Conservation (phyloP, 2,888 invertebrate genomes). For the Ormyrus nitidulus region DNA sequence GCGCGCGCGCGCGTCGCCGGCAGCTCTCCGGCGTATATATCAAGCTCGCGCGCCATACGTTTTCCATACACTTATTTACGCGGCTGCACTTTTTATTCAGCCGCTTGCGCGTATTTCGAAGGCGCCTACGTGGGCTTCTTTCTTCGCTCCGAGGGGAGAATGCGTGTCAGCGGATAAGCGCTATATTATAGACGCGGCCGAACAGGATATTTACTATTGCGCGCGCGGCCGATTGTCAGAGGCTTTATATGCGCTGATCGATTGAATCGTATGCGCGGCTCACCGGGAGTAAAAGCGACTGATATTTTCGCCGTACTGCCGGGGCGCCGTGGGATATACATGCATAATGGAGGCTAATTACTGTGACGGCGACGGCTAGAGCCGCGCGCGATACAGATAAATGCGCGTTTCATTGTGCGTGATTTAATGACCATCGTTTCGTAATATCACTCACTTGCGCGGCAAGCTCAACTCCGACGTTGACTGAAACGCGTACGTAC, state of each 20-base stretch:
- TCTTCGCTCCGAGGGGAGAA: background rate
- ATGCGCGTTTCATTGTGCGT: constrained; percentile 15
- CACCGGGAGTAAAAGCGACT: too few species aligned
- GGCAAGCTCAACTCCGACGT: background rate
- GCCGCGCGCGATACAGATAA: background rate
- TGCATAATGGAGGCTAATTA: constrained; percentile 38
- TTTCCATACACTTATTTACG: constrained; percentile 33
- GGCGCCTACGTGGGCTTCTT: constrained; percentile 19
- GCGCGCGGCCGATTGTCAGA: background rate
- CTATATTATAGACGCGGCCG: background rate
- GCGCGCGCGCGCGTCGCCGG: background rate
- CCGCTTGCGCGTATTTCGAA: constrained; percentile 5
- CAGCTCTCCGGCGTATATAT: too few species aligned
- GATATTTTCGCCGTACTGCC: constrained; percentile 28
- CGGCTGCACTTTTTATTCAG: constrained; percentile 33
- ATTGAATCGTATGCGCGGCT: too few species aligned
- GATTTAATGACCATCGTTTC: constrained; percentile 26
- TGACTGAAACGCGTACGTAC: constrained; percentile 48
- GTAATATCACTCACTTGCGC: constrained; percentile 25
- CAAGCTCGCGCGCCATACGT: background rate
- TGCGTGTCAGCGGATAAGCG: background rate
- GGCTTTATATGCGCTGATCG: too few species aligned
- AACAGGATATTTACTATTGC: constrained; percentile 5
- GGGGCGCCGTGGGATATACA: background rate
- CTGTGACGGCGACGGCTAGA: background rate